Conservation (phyloP, 2,888 invertebrate genomes). For the Drosophila diplacantha region DNA sequence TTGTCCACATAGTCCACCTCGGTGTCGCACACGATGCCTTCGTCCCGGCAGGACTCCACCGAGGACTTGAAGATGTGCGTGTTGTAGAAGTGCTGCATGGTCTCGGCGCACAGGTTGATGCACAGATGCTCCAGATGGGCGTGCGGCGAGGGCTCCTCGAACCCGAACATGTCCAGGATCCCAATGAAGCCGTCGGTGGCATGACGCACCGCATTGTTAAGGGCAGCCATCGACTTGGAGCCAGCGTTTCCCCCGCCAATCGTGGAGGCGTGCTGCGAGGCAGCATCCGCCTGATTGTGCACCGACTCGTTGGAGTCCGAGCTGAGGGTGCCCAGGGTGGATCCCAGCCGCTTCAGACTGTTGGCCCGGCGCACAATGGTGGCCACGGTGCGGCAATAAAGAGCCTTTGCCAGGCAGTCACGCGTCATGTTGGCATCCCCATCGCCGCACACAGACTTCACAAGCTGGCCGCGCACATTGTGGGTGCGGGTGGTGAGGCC, state of each 20-base stretch:
- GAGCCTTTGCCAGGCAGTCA: slow-evolving; percentile 92
- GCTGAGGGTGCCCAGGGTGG: slow-evolving; percentile 90
- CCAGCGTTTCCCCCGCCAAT: slow-evolving; percentile 86
- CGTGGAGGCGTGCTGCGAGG: slow-evolving; percentile 91
- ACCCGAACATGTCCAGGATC: slow-evolving; percentile 97
- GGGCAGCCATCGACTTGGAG: slow-evolving; percentile 92
- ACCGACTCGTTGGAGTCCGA: slow-evolving; percentile 93
- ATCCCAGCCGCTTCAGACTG: slow-evolving; percentile 89
- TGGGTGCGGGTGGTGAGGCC: slow-evolving; percentile 91
- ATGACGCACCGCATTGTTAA: slow-evolving; percentile 94
- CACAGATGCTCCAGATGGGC: slow-evolving; percentile 95
- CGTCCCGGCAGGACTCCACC: slow-evolving; percentile 94
- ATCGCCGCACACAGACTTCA: slow-evolving; percentile 89
- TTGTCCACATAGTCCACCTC: slow-evolving; percentile 96
- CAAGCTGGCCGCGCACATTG: slow-evolving; percentile 86
- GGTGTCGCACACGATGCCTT: slow-evolving; percentile 92
- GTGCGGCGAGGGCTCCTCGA: slow-evolving; percentile 91
- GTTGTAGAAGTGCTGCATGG: slow-evolving; percentile 98
- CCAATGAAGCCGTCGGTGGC: slow-evolving; percentile 97
- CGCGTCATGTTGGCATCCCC: slow-evolving; percentile 92
- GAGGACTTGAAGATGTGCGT: slow-evolving; percentile 97
- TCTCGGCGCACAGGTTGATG: slow-evolving; percentile 96
- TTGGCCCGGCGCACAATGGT: slow-evolving; percentile 96
- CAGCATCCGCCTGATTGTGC: slow-evolving; percentile 90
- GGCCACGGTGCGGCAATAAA: slow-evolving; percentile 95